Base-by-base conservation (phyloP, 2,888 invertebrate species). In the Coelinius sp. region DNA sequence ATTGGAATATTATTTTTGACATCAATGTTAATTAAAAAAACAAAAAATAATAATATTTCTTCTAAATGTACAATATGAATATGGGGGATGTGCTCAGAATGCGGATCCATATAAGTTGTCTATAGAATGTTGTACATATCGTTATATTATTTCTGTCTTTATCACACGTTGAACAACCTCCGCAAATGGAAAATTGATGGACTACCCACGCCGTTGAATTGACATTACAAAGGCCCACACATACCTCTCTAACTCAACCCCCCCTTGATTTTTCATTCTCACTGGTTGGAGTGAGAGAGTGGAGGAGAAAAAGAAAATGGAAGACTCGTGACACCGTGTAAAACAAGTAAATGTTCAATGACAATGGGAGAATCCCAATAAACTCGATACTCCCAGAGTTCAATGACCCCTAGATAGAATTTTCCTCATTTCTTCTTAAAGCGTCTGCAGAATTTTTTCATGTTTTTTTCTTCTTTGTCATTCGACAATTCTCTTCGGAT, bases 101-200 rank as follows among this genome's bases (percentile, higher is more conserved):
- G 24, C 44, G 59, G n/a, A 56, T 41, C 25, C 41, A 14, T 44
- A 44, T 68, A 53, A 59, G 27, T 10, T 59, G 1, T 17, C 44
- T 8, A 4, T 24, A 25, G 8, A 56, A 56, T 41, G 41, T 31
- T 10, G 68, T 20, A n/a, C 14, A 56, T 53, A 46, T 5, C 38
- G 24, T 53, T 41, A 65, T 41, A 14, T 41, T 35, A 38, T 53
- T 35, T 52, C 10, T 59, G 66, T 59, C 56, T 66, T 59, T 66
- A 71, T 71, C 59, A 35, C 25, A 27, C 10, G 64, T 64, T 53
- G 27, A 70, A 41, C 49, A 38, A 62, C 31, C 46, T 38, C 46
- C 35, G 59, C 31, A 35, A 56, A 66, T 69, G 41, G 65, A 62
- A 69, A 73, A 64, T 71, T 66, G 52, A 73, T 65, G 56, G 14